Conservation (phyloP, 2,113 vertebrate species). For the Nibea coibor region DNA sequence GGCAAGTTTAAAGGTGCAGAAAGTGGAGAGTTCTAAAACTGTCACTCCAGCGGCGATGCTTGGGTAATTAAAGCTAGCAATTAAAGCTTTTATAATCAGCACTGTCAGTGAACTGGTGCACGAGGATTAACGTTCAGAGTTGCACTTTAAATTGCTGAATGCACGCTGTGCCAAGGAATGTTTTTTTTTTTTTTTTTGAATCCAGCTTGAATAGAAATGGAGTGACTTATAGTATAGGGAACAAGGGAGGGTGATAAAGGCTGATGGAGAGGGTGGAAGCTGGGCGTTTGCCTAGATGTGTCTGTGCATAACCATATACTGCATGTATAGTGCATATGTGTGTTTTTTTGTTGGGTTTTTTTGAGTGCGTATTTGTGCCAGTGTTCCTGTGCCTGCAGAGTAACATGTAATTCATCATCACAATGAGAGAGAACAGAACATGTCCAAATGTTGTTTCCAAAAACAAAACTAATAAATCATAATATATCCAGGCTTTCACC, state of each 20-base stretch:
- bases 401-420: slow-evolving; percentile 53
- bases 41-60: slow-evolving; percentile 66
- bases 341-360: slow-evolving; percentile 23
- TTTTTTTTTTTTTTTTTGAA: slow-evolving; percentile 45
- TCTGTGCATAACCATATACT: slow-evolving; percentile 21
- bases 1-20: slow-evolving; percentile 69
- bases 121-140: slow-evolving; percentile 73
- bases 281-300: slow-evolving; percentile 41
- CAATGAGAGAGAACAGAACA: slow-evolving; percentile 40
- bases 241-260: slow-evolving; percentile 24
- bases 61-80: slow-evolving; percentile 76
- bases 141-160: slow-evolving; percentile 66
- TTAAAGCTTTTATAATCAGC: slow-evolving; percentile 81
- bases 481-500: slow-evolving; percentile 51
- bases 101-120: slow-evolving; percentile 70
- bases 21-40: slow-evolving; percentile 72
- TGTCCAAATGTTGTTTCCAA: slow-evolving; percentile 42
- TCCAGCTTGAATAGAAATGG: slow-evolving; percentile 55
- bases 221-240: slow-evolving; percentile 50
- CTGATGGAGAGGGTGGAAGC: slow-evolving; percentile 36
- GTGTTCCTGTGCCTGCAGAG: slow-evolving; percentile 38
- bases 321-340: slow-evolving; percentile 7
- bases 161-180: slow-evolving; percentile 54
- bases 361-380: slow-evolving; percentile 23
- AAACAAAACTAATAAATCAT: slow-evolving; percentile 61